Evolutionary conservation across 64 coral and sea anemone genomes (phyloP).

Genomic region (Orbicella faveolata): DNA sequence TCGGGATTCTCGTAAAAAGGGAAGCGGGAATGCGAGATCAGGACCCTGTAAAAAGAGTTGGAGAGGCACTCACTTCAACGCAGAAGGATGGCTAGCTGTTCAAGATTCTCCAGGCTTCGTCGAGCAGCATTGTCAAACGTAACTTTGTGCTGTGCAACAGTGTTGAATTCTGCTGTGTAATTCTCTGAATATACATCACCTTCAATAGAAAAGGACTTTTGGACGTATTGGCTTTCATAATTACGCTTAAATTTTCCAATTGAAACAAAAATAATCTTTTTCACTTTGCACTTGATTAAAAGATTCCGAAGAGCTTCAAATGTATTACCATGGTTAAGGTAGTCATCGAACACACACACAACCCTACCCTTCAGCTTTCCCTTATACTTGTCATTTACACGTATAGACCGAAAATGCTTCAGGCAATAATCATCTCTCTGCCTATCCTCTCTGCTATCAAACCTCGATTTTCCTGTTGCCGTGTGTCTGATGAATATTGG

Average conservation of each 20-base stretch:
- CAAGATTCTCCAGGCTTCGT: constrained; percentile 38
- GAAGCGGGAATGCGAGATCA: too few species aligned
- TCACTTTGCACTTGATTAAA: constrained; percentile 41
- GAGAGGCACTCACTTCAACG: neutral
- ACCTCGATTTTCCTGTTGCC: constrained; percentile 4
- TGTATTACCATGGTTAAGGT: constrained; percentile 22
- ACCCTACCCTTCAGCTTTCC: constrained; percentile 53
- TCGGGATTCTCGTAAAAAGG: too few species aligned
- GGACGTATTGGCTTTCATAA: neutral
- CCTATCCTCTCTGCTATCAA: neutral
- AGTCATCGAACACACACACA: constrained; percentile 71
- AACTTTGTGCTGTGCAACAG: neutral
- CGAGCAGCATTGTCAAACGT: neutral
- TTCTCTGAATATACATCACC: constrained; percentile 4
- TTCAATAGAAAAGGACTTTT: neutral
- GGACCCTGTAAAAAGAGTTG: too few species aligned
- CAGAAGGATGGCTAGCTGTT: neutral
- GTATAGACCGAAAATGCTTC: constrained; percentile 57
- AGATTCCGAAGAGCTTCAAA: constrained; percentile 58
- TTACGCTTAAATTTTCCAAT: constrained; percentile 29
- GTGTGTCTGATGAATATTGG: constrained; percentile 51
- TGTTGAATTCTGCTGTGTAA: neutral
- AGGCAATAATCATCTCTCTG: constrained; percentile 2
- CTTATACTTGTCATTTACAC: constrained; percentile 23
- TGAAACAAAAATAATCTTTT: constrained; percentile 65